A percentile compares a stretch with the other conserved stretches of the same genome.
Evolutionary conservation across 1,140 invertebrate genomes (phyloP).

Genomic region (Chrysoperla carnea): DNA sequence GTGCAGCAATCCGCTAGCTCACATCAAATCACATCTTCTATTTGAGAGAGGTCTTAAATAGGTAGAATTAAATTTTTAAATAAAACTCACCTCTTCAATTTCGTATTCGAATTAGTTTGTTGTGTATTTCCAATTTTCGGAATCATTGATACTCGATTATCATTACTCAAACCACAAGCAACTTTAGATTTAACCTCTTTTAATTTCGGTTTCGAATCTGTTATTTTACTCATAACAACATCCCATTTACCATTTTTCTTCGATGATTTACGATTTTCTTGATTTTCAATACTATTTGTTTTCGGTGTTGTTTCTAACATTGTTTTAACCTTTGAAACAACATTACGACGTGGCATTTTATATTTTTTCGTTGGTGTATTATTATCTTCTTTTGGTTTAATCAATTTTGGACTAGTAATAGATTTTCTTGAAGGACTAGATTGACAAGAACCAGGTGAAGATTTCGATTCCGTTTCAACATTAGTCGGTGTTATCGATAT

Average conservation of each 20-base stretch:
- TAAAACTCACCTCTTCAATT: not conserved
- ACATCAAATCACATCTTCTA: no score
- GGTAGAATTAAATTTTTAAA: conserved; percentile 7
- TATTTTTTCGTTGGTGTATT: conserved; percentile 39
- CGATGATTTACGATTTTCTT: conserved; percentile 10
- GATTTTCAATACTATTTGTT: conserved; percentile 16
- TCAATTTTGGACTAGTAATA: conserved; percentile 12
- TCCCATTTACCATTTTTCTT: conserved; percentile 43
- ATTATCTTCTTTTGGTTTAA: conserved; percentile 31
- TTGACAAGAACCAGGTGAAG: conserved; percentile 4
- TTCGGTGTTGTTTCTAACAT: conserved; percentile 34
- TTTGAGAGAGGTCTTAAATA: no score
- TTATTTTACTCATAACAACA: conserved; percentile 64
- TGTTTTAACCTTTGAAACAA: conserved; percentile 52
- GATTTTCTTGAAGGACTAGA: conserved; percentile 1
- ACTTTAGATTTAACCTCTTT: conserved; percentile 72
- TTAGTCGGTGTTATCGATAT: conserved; percentile 10
- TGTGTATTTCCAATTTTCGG: not conserved
- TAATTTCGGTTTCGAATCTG: conserved; percentile 42
- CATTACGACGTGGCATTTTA: conserved; percentile 57
- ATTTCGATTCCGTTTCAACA: conserved; percentile 12
- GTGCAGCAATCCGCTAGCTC: no score
- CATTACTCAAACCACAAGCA: conserved; percentile 15
- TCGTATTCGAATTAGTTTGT: not conserved
- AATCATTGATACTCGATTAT: not conserved